Base-by-base conservation (phyloP, 2,888 invertebrate genomes). In the Myopa testacea region DNA sequence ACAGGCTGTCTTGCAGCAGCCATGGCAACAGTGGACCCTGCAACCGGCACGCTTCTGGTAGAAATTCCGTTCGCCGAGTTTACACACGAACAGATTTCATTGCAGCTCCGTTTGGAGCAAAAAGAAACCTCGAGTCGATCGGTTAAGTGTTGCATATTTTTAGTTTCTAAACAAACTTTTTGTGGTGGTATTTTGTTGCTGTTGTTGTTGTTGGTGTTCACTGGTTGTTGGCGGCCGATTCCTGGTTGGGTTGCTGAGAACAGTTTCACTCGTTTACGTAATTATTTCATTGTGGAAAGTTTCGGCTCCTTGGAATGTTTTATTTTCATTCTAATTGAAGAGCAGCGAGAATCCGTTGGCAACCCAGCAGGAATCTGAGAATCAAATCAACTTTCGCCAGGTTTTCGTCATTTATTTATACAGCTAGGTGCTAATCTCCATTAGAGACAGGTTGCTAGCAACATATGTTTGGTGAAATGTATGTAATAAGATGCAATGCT, bases 241-340 rank as follows among this genome's bases (percentile, higher is more conserved):
- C 26, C 26, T 26, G 26, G 26, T 26, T 26, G 26, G 2, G 26
- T 26, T 26, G 26, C 26, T 26, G 26, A 26, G 26, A 60, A 70
- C 63, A 72, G 72, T 60, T 71, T 50, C n/a, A 26, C 71, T 70
- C 37, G 69, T 70, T 70, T 69, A 62, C 68, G 50, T 75, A 68
- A 67, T 75, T 52, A 75, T 75, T 75, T 75, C 19, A 65, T 19
- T 65, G 50, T 74, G 50, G 34, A 65, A 65, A 65, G 34, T 50
- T 65, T 34, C 52, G n/a, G 19, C 45, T 74, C 7, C 40, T 63
- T 34, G 58, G 50, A 26, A 52, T 38, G 52, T 26, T 45, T 65
- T 74, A 7, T 16, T 74, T 52, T n/a, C 34, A 5, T 65, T 65
- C 45, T 12, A 73, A 34, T 76, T 76, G 62, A 58, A 68, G 58